These are phyloP conservation scores for Fistularia commersonii DNA, from an alignment of 2,797 vertebrate species.

Conservation along the genomic window DNA sequence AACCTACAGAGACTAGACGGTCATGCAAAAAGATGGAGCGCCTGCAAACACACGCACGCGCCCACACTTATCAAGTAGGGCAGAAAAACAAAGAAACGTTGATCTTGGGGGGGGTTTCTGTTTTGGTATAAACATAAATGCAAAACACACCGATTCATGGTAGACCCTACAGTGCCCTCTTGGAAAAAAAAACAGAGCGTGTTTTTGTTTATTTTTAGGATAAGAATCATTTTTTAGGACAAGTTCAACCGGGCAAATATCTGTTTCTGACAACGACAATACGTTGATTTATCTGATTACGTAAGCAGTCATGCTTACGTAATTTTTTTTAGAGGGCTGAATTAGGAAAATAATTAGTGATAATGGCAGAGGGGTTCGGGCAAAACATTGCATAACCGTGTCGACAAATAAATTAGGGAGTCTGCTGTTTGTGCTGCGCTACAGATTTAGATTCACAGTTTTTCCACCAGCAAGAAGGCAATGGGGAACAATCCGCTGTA, in stretches of 20 bases:
- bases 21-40: neutral
- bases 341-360: constrained; percentile 58
- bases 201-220: neutral
- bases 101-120: too few species aligned
- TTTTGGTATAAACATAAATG: too few species aligned
- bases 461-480: neutral
- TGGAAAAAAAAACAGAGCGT: constrained; percentile 5
- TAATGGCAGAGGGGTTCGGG: constrained; percentile 34
- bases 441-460: constrained; percentile 2
- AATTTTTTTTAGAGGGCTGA: constrained; percentile 48
- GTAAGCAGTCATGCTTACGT: constrained; percentile 29
- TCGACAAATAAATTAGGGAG: constrained; percentile 51
- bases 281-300: constrained; percentile 44
- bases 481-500: neutral
- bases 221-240: constrained; percentile 22
- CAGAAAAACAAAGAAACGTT: too few species aligned
- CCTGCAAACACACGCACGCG: neutral
- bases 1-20: constrained; percentile 15
- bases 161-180: too few species aligned
- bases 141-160: too few species aligned
- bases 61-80: too few species aligned
- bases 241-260: constrained; percentile 4
- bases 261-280: constrained; percentile 29
- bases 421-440: constrained; percentile 33
- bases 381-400: constrained; percentile 48